Evolutionary conservation across 2,113 vertebrate species (phyloP).

Genomic region (Phyllostomus discolor): DNA sequence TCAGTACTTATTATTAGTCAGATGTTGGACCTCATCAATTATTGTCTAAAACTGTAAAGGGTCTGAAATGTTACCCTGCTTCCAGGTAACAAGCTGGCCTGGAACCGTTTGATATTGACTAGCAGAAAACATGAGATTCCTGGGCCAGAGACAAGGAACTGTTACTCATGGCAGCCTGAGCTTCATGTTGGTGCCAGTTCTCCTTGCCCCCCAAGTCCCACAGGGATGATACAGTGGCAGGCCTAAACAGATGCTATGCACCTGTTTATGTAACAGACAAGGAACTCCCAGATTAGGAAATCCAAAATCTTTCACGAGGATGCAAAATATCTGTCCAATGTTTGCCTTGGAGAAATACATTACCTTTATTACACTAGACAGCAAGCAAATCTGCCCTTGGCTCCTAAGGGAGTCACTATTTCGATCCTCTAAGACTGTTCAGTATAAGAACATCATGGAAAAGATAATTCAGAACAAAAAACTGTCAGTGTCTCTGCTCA

Average conservation of each 20-base stretch:
- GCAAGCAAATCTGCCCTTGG: background rate
- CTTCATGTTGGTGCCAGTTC: background rate
- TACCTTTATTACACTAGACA: background rate
- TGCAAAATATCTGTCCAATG: background rate
- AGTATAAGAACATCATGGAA: background rate
- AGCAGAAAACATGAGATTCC: too few species aligned
- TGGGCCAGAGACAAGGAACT: background rate
- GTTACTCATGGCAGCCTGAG: background rate
- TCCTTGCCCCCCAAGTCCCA: background rate
- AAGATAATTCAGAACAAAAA: background rate
- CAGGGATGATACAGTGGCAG: background rate
- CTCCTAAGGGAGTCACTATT: background rate
- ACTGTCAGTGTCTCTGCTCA: background rate
- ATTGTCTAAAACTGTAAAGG: background rate
- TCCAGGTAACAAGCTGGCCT: background rate
- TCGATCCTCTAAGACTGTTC: background rate
- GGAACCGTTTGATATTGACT: background rate
- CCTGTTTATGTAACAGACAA: background rate
- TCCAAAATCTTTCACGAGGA: background rate
- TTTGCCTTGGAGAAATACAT: background rate
- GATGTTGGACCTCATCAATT: background rate
- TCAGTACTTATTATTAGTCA: background rate
- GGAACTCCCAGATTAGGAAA: background rate
- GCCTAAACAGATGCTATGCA: background rate
- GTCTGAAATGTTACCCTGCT: background rate